A percentile compares a stretch with the other conserved stretches of the same genome.
Evolutionary conservation across 2,113 vertebrate species (phyloP).

Genomic region (Nesogale talazaci): DNA sequence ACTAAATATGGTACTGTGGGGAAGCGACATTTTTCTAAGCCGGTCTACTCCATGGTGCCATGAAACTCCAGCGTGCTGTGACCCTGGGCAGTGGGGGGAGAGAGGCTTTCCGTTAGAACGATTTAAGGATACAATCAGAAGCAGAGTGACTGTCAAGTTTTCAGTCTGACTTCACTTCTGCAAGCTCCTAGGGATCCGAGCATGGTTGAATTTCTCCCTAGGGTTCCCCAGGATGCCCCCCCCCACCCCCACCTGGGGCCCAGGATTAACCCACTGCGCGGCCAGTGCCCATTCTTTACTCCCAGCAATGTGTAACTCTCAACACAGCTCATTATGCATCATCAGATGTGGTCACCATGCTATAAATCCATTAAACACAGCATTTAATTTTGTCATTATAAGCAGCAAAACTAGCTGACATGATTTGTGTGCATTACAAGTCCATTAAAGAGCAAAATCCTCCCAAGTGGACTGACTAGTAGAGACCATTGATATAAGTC

Average conservation of each 20-base stretch:
- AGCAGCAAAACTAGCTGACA: not conserved
- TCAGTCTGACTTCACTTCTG: too few relatives aligned
- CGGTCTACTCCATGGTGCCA: not conserved
- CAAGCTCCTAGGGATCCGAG: too few relatives aligned
- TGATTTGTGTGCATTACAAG: not conserved
- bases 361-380: not conserved
- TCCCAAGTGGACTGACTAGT: too few relatives aligned
- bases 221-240: too few relatives aligned
- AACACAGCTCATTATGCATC: not conserved
- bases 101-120: not conserved
- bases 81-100: not conserved
- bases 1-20: slow-evolving; percentile 42
- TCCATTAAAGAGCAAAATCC: too few relatives aligned
- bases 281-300: too few relatives aligned
- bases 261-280: too few relatives aligned
- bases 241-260: too few relatives aligned
- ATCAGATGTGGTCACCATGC: not conserved
- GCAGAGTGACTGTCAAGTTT: too few relatives aligned
- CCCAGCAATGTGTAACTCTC: not conserved
- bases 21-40: not conserved
- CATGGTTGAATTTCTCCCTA: too few relatives aligned
- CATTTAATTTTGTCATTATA: not conserved
- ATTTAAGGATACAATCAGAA: not conserved
- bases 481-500: too few relatives aligned
- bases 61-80: not conserved